Conservation (phyloP, 2,888 invertebrate species). For the Netelia virgata region DNA sequence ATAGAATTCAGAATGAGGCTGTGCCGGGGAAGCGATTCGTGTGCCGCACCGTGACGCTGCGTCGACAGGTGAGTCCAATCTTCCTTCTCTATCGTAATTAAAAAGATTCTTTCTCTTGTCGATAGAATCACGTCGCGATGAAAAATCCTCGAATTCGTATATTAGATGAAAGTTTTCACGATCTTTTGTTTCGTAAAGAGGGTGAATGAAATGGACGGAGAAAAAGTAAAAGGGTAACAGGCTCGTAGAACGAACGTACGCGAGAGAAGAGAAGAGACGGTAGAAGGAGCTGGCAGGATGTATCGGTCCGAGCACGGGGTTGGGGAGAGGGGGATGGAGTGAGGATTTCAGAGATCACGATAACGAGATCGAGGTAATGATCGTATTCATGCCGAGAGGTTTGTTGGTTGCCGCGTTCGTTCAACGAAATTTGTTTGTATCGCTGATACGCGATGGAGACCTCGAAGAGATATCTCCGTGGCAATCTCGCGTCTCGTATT, state of each 20-base stretch:
- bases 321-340: background rate
- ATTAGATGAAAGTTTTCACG: background rate
- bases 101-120: slow-evolving; percentile 16
- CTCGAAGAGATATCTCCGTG: no score
- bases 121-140: background rate
- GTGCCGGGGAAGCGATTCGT: slow-evolving; percentile 78
- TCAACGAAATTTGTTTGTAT: no score
- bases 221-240: background rate
- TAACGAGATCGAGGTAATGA: background rate
- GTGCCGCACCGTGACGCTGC: slow-evolving; percentile 77
- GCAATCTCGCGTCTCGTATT: no score
- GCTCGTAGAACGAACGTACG: background rate
- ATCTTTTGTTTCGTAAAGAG: background rate
- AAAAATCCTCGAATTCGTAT: background rate
- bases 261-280: background rate
- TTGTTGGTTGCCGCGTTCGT: no score
- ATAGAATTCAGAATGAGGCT: slow-evolving; percentile 75
- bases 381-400: background rate
- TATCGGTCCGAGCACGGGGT: background rate
- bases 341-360: background rate
- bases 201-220: background rate
- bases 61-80: slow-evolving; percentile 75
- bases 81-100: slow-evolving; percentile 15
- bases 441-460: no score
- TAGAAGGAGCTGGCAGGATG: background rate